These are phyloP conservation scores for Zeuzera pyrina DNA, from an alignment of 2,888 invertebrate species.

Conservation along the genomic window DNA sequence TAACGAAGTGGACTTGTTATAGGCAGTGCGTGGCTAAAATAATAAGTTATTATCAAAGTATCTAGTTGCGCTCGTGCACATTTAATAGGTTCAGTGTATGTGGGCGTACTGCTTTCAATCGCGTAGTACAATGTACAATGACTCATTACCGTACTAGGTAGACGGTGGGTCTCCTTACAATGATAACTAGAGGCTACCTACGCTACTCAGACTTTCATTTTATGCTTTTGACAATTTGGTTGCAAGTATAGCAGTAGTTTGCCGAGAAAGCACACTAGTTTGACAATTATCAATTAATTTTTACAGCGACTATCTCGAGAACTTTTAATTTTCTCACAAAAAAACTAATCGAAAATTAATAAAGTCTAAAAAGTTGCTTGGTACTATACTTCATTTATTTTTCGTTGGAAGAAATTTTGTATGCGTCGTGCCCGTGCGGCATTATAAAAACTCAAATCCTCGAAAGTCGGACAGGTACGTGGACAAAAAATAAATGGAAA, in stretches of 20 bases:
- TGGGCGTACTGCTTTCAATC: constrained; percentile 46
- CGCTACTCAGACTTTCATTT: constrained; percentile 27
- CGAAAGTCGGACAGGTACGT: constrained; percentile 69
- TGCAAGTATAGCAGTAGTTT: neutral
- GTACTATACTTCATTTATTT: constrained; percentile 63
- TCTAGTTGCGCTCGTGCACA: constrained; percentile 18
- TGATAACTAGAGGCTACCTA: constrained; percentile 34
- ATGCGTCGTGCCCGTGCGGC: constrained; percentile 67
- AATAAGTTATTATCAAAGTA: too few relatives aligned
- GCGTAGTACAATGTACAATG: constrained; percentile 36
- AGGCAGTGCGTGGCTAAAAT: too few relatives aligned
- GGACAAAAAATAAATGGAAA: constrained; percentile 73
- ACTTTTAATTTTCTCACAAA: constrained; percentile 15
- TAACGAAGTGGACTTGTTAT: too few relatives aligned
- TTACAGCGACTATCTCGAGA: neutral
- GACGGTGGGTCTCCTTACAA: constrained; percentile 28
- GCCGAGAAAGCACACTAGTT: neutral
- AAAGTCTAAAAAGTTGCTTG: constrained; percentile 37
- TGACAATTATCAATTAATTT: neutral
- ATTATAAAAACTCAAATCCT: constrained; percentile 65
- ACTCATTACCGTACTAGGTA: constrained; percentile 38
- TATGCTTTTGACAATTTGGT: constrained; percentile 1
- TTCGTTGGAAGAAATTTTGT: constrained; percentile 61
- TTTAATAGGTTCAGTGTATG: constrained; percentile 35
- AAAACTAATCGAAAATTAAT: constrained; percentile 56